phyloP scores from a whole-genome alignment of 2,888 invertebrate genomes.

The Hermaeophaga mercurialis region DNA sequence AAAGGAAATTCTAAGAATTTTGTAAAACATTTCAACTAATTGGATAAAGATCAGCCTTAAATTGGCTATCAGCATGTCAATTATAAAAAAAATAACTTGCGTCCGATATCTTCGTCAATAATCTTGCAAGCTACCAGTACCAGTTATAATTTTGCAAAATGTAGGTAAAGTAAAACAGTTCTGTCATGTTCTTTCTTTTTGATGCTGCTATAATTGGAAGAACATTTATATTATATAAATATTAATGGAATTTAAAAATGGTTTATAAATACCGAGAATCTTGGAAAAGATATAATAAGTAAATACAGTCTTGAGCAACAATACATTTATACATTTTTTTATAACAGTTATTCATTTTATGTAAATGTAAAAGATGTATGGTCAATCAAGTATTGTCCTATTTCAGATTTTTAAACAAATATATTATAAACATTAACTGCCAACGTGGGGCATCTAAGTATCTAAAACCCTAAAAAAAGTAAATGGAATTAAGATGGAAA shows the following conservation, averaged over 20 bases:
- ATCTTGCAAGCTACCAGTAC: constrained; percentile 6
- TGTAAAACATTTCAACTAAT: constrained; percentile 1
- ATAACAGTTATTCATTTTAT: no score
- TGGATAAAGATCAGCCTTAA: background rate
- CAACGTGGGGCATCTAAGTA: no score
- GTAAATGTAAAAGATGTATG: no score
- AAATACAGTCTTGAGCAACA: no score
- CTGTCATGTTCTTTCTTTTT: constrained; percentile 20
- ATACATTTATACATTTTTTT: no score
- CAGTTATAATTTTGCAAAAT: constrained; percentile 5
- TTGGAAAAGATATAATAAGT: no score
- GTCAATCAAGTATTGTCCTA: no score
- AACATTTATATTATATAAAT: constrained; percentile 36
- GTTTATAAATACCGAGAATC: background rate
- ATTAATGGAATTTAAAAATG: constrained; percentile 29
- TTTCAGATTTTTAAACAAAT: no score
- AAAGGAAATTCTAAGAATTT: no score
- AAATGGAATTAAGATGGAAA: no score
- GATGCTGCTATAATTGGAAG: constrained; percentile 32
- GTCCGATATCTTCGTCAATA: constrained; percentile 19
- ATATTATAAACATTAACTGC: no score
- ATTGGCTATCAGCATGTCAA: background rate
- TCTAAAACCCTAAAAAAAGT: no score
- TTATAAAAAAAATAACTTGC: background rate
- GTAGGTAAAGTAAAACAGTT: constrained; percentile 9